These are phyloP conservation scores for Spongilla lacustris DNA, from an alignment of 37 sponge, comb jelly and placozoan genomes.

Conservation along the genomic window DNA sequence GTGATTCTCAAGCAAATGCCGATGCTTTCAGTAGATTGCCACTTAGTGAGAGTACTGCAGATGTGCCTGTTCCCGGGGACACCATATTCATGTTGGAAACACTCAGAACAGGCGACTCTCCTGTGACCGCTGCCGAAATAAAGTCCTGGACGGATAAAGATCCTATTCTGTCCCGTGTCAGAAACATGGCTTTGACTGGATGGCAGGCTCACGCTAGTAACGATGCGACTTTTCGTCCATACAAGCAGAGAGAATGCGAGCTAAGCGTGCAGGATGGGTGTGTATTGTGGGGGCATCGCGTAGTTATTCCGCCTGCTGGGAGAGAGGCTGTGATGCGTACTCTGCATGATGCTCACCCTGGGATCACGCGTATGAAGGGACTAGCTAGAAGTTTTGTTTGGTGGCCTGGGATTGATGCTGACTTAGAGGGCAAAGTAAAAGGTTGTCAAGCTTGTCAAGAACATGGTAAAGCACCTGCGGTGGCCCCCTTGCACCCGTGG, in stretches of 20 bases:
- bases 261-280: slow-evolving; percentile 29
- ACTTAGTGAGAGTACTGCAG: background rate
- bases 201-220: background rate
- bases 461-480: background rate
- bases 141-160: slow-evolving; percentile 26
- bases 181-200: background rate
- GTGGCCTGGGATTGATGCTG: slow-evolving; percentile 52
- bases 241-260: background rate
- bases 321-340: background rate
- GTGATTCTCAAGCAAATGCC: slow-evolving; percentile 6
- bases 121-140: slow-evolving; percentile 3
- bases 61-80: slow-evolving; percentile 21
- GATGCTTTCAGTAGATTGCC: slow-evolving; percentile 43
- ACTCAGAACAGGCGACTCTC: background rate
- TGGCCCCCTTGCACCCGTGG: slow-evolving; percentile 33
- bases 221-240: background rate
- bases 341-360: slow-evolving; percentile 41
- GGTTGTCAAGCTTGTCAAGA: background rate
- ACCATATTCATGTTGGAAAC: background rate
- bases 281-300: slow-evolving; percentile 12
- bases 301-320: slow-evolving; percentile 2
- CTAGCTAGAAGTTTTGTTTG: slow-evolving; percentile 31
- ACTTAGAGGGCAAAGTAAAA: background rate
- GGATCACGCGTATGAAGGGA: slow-evolving; percentile 11
- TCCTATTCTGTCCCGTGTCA: slow-evolving; percentile 19